Base-by-base conservation (phyloP, 2,888 invertebrate species). In the Platerodrilus igneus region DNA sequence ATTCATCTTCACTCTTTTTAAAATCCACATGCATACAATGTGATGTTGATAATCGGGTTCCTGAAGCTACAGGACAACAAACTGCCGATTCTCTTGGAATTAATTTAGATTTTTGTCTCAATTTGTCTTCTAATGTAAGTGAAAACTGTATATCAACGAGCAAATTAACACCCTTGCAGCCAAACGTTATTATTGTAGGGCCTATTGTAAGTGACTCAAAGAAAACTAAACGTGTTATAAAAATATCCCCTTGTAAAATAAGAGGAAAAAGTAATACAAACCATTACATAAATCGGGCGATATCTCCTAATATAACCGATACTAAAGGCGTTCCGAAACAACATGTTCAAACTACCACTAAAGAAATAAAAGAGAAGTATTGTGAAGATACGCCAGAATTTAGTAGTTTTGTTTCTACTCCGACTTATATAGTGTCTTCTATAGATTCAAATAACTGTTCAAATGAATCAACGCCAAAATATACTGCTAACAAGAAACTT, bases 71-170 rank as follows among this genome's bases (percentile, higher is more conserved):
- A 19, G 18, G 18, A 10, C 4, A 16, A 2, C 16, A 16, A 5
- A 28, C 28, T 10, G 10, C 10, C 9, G 8, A 4, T 9, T 4
- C 3, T 18, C 20, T 2, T 19, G 19, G 19, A 19, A 11, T 19
- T 9, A 14, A 19, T n/a, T 3, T 15, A 1, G 34, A 28, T 15
- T 28, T 28, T 9, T 18, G 18, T 18, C 9, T 39, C 19, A 42
- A 43, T 45, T 38, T 47, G 11, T 47, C 50, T 3, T 42, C 40
- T 8, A 47, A 42, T 13, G 35, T 44, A 8, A 25, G 5, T 2
- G 44, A 34, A 6, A 32, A 49, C 6, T 13, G 1, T 13, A 22
- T 27, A 1, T 5, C 13, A 8, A 34, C 18, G 11, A 13, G 16
- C 10, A 33, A 40, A 25, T 10, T 26, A 5, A 19, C 28, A 4